Base-by-base conservation (phyloP, 2,888 invertebrate species). In the Adelphocoris suturalis region DNA sequence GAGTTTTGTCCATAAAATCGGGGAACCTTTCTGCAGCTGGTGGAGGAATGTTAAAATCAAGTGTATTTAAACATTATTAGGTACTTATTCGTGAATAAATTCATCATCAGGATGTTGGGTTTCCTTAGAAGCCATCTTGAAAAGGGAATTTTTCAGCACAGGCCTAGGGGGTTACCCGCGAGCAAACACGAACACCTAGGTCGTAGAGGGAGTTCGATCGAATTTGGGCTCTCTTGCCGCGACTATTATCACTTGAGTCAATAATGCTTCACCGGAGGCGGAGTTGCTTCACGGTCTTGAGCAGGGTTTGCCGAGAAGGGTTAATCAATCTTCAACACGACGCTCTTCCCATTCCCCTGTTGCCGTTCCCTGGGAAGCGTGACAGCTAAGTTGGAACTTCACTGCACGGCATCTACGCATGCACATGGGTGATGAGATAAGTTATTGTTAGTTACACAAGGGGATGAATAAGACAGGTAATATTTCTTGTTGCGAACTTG, bases 201-300 rank as follows among this genome's bases (percentile, higher is more conserved):
- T 9, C n/a, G n/a, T 78, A 46, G 47, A 78, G 19, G 19, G 78
- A 46, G n/a, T 78, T 78, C 37, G 37, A 46, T 47, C 46, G 78
- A 78, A 47, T 78, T 78, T 37, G 78, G 78, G 37, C n/a, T 19
- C 28, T 46, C 78, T 46, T 47, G 46, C 78, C 78, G 46, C 78
- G n/a, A 46, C 78, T 78, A 78, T 78, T 78, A 78, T 78, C 78
- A 46, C 46, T 78, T n/a, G 78, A 78, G 78, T 78, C 78, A 78
- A 78, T 78, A 78, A 46, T 78, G 78, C 78, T 46, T 19, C 47
- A 78, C 37, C 78, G 46, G 78, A 47, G 47, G 78, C 37, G 78
- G 78, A 78, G 78, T 37, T 47, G 46, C 46, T 46, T 78, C 78
- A 46, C 46, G 68, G 27, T 23, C 78, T 13, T 46, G 78, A 78